Percentiles rank a stretch among this genome's conserved stretches.
Evolutionary conservation across 2,113 vertebrate species (phyloP).

Genomic region (Dolichotis patagonum): DNA sequence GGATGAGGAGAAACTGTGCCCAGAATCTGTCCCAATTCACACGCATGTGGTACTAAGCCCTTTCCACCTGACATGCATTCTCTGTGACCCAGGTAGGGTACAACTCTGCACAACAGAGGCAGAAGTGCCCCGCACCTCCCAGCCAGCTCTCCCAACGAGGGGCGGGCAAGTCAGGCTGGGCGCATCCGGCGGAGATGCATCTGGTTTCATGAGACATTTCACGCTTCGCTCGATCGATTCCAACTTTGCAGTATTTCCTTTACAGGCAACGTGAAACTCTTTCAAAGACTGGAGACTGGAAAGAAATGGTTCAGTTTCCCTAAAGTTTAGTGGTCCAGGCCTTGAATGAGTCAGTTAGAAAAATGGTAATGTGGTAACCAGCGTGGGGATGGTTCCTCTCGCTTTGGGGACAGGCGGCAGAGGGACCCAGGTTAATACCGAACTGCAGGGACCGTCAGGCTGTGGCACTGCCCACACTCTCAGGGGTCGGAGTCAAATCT

Average conservation of each 20-base stretch:
- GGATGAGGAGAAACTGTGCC: background rate
- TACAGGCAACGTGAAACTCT: background rate
- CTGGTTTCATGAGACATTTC: background rate
- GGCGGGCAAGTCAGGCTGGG: background rate
- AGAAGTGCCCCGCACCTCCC: background rate
- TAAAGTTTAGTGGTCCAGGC: background rate
- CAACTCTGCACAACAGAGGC: background rate
- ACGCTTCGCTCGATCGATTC: background rate
- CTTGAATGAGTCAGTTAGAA: background rate
- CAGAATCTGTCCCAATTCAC: background rate
- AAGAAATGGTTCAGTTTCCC: background rate
- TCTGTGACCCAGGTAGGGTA: background rate
- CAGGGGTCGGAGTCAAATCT: background rate
- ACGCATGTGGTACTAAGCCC: background rate
- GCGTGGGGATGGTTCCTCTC: background rate
- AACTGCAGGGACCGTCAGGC: background rate
- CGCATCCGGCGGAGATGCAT: background rate
- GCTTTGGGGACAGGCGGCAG: no score
- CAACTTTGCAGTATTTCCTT: background rate
- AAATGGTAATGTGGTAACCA: background rate
- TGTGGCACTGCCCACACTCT: background rate
- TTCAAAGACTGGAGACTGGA: background rate
- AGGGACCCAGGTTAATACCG: background rate
- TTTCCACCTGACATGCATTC: background rate
- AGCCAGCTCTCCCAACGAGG: background rate